phyloP scores from a whole-genome alignment of 1,140 invertebrate genomes.

The Zaprionus davidi region DNA sequence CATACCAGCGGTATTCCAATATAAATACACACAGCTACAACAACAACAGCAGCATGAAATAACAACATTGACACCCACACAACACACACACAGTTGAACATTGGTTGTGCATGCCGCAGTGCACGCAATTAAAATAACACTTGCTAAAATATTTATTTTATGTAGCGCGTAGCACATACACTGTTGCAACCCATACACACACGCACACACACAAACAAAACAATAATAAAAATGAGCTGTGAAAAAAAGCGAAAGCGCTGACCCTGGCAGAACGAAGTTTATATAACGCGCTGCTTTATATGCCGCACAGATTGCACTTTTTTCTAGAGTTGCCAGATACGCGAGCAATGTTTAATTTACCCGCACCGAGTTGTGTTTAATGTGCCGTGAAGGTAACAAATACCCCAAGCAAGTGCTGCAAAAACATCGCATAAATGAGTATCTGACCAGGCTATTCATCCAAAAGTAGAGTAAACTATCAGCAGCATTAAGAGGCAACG shows the following conservation, averaged over 20 bases:
- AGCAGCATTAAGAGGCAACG: background rate
- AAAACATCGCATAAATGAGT: background rate
- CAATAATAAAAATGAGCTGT: constrained; percentile 31
- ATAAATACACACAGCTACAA: constrained; percentile 11
- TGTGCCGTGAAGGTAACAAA: constrained; percentile 6
- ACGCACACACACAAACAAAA: constrained; percentile 1
- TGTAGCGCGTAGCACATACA: constrained; percentile 34
- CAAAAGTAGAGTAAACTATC: background rate
- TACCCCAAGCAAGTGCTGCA: background rate
- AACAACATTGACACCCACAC: constrained; percentile 34
- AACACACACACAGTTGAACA: constrained; percentile 28
- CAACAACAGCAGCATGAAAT: constrained; percentile 48
- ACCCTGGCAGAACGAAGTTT: constrained; percentile 33
- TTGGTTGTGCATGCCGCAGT: constrained; percentile 56
- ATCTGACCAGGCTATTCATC: background rate
- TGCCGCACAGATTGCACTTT: constrained; percentile 32
- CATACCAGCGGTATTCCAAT: constrained; percentile 9
- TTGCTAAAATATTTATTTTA: constrained; percentile 80
- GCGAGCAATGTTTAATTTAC: constrained; percentile 9
- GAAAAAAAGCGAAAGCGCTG: constrained; percentile 47
- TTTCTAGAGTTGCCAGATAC: constrained; percentile 18
- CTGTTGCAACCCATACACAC: background rate
- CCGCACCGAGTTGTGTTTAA: constrained; percentile 5
- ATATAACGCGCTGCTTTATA: constrained; percentile 7
- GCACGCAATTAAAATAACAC: constrained; percentile 81